phyloP scores from a whole-genome alignment of 2,888 invertebrate genomes.

The Unio pictorum region DNA sequence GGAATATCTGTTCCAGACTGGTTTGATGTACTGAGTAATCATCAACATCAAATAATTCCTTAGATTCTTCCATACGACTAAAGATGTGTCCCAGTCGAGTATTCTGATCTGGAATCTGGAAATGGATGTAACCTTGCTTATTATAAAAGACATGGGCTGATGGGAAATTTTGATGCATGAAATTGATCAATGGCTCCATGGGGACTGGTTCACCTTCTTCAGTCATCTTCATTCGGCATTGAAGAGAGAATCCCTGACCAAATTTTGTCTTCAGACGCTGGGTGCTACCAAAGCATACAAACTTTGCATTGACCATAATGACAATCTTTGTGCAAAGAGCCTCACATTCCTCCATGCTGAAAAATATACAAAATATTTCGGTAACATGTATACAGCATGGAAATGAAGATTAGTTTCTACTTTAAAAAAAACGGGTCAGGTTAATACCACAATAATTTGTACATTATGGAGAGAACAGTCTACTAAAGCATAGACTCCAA shows the following conservation, averaged over 20 bases:
- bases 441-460: no score
- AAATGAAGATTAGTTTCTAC: no score
- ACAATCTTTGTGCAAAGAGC: slow-evolving; percentile 83
- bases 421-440: no score
- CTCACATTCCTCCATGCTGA: slow-evolving; percentile 90
- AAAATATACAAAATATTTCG: slow-evolving; percentile 12
- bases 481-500: no score
- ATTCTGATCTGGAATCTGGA: slow-evolving; percentile 52
- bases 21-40: slow-evolving; percentile 68
- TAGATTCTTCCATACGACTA: slow-evolving; percentile 59
- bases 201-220: slow-evolving; percentile 35
- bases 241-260: slow-evolving; percentile 80
- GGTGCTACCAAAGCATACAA: slow-evolving; percentile 82
- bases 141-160: slow-evolving; percentile 78
- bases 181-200: slow-evolving; percentile 35
- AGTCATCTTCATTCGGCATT: slow-evolving; percentile 70
- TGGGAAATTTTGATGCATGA: slow-evolving; percentile 74
- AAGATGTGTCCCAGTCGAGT: slow-evolving; percentile 67
- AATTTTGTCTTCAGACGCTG: slow-evolving; percentile 81
- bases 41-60: slow-evolving; percentile 43
- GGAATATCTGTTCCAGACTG: slow-evolving; percentile 70
- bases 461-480: no score
- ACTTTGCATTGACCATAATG: slow-evolving; percentile 82
- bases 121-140: slow-evolving; percentile 75
- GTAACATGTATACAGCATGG: no score